Conservation (phyloP, 1,140 invertebrate species). For the Hylyphantes graminicola region DNA sequence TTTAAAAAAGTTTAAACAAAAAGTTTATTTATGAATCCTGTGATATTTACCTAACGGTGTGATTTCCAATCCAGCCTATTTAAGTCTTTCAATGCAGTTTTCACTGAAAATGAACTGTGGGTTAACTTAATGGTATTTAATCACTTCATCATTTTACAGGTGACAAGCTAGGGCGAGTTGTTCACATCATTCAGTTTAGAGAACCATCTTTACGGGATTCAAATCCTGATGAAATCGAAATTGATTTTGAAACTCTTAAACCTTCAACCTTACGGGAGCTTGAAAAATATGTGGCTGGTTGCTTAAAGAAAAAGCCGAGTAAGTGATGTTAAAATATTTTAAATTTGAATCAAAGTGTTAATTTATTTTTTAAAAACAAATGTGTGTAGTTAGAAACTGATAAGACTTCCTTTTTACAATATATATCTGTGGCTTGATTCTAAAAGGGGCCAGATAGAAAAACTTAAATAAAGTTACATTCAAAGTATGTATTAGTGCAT, state of each 20-base stretch:
- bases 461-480: not conserved
- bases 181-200: slow-evolving; percentile 97
- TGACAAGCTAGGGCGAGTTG: slow-evolving; percentile 96
- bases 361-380: not conserved
- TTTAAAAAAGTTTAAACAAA: no score
- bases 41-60: no score
- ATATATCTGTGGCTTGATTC: no score
- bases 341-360: no score
- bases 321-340: slow-evolving; percentile 8
- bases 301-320: slow-evolving; percentile 85
- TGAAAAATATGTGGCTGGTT: slow-evolving; percentile 97
- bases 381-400: not conserved
- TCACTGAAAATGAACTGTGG: not conserved
- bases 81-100: not conserved
- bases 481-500: not conserved
- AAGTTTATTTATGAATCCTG: no score
- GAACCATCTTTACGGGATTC: slow-evolving; percentile 97
- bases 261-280: slow-evolving; percentile 96
- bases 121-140: not conserved
- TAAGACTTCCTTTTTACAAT: not conserved
- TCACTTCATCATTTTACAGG: slow-evolving; percentile 65
- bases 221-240: slow-evolving; percentile 99
- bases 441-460: no score
- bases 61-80: no score
- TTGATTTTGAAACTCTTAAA: slow-evolving; percentile 99